Percentiles rank a stretch among this genome's conserved stretches.
These are phyloP conservation scores for Phymorhynchus buccinoides DNA, from an alignment of 1,140 invertebrate species.

Conservation along the genomic window DNA sequence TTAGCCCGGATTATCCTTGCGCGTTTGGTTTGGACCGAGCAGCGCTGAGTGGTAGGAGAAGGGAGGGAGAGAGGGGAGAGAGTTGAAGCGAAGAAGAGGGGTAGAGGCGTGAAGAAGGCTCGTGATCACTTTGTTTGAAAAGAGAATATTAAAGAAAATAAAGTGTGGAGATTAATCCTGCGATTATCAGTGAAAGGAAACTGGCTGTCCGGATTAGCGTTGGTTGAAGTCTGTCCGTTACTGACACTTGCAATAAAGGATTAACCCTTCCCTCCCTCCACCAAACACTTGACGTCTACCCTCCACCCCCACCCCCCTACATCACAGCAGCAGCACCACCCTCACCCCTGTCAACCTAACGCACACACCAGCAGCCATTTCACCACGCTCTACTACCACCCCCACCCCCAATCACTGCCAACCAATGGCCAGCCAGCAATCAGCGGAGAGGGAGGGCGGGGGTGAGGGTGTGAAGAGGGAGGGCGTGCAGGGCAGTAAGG, in stretches of 20 bases:
- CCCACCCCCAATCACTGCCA: background rate
- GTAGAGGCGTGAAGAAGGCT: background rate
- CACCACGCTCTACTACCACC: background rate
- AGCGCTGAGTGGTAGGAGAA: background rate
- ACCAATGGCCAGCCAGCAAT: background rate
- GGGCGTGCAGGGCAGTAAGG: background rate
- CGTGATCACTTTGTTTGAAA: background rate
- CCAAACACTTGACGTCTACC: too few relatives aligned
- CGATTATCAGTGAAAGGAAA: background rate
- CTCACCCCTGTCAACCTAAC: background rate
- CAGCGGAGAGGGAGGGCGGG: background rate
- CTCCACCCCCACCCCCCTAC: background rate
- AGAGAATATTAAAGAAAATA: background rate
- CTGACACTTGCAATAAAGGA: background rate
- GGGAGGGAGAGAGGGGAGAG: background rate
- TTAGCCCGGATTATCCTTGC: background rate
- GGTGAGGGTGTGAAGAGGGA: background rate
- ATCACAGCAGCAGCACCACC: too few relatives aligned
- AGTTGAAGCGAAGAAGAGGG: background rate
- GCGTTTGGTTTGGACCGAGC: background rate
- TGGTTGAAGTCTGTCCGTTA: constrained; percentile 13
- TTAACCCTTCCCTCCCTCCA: too few relatives aligned
- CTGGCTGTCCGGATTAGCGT: background rate
- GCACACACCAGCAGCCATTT: background rate
- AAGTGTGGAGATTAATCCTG: background rate